Conservation (phyloP, 2,888 invertebrate genomes). For the Tanaodytes sp. region DNA sequence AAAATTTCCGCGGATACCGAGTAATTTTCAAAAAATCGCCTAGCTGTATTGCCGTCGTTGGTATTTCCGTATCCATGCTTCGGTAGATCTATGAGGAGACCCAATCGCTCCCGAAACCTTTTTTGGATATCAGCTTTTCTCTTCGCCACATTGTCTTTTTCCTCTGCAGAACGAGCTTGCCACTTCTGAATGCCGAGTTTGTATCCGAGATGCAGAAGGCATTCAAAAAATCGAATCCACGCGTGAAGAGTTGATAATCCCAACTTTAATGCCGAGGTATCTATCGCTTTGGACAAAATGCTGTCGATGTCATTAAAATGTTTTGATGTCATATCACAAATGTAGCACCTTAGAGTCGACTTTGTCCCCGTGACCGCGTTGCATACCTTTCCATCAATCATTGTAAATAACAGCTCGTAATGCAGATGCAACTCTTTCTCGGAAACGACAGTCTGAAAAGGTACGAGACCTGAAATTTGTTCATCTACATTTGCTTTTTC, state of each 20-base stretch:
- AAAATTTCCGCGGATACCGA: background rate
- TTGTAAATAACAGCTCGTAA: slow-evolving; percentile 60
- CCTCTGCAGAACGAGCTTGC: slow-evolving; percentile 14
- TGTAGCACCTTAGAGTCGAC: slow-evolving; percentile 66
- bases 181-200: slow-evolving; percentile 33
- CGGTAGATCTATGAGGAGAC: slow-evolving; percentile 62
- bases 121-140: slow-evolving; percentile 54
- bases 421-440: slow-evolving; percentile 66
- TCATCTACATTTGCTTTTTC: background rate
- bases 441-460: slow-evolving; percentile 60
- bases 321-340: slow-evolving; percentile 64
- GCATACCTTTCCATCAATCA: no score
- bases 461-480: background rate
- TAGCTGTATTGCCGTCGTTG: slow-evolving; percentile 57
- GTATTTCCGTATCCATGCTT: slow-evolving; percentile 62
- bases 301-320: slow-evolving; percentile 61
- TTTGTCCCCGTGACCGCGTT: no score
- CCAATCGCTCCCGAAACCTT: slow-evolving; percentile 56
- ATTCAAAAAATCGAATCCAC: slow-evolving; percentile 39
- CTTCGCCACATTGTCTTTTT: slow-evolving; percentile 26
- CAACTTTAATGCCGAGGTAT: background rate
- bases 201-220: slow-evolving; percentile 38
- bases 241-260: slow-evolving; percentile 50
- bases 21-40: slow-evolving; percentile 63
- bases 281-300: background rate